These are phyloP conservation scores for Halcyon senegalensis DNA, from an alignment of 2,113 vertebrate genomes.

Conservation along the genomic window DNA sequence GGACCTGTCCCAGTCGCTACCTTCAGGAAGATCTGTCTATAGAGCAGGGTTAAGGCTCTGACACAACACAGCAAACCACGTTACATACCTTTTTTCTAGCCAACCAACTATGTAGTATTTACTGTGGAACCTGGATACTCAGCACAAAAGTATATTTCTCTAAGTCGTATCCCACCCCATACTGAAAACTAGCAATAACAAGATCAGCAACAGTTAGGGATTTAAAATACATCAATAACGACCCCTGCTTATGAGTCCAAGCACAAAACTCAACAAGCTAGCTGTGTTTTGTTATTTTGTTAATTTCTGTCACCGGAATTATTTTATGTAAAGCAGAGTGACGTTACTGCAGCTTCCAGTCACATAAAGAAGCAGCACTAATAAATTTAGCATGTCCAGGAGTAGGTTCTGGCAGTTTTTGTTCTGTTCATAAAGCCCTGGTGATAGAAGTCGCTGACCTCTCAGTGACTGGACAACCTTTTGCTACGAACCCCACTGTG, in stretches of 20 bases:
- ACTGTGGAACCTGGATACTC: not conserved
- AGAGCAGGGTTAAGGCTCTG: not conserved
- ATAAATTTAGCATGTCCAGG: not conserved
- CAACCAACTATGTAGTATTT: not conserved
- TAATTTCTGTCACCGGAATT: not conserved
- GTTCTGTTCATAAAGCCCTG: not conserved
- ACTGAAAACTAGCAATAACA: not conserved
- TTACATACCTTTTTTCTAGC: not conserved
- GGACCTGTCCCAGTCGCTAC: not conserved
- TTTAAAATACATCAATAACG: not conserved
- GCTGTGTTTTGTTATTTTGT: not conserved
- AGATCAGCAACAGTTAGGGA: not conserved
- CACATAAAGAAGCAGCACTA: not conserved
- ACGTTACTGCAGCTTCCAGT: not conserved
- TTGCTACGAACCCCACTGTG: not conserved
- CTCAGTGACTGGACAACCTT: not conserved
- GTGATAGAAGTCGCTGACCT: not conserved
- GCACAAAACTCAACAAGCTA: not conserved
- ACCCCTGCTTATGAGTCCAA: not conserved
- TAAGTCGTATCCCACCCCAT: not conserved
- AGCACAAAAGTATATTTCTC: not conserved
- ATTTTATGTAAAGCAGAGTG: not conserved
- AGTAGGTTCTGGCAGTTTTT: not conserved
- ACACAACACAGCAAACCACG: not conserved
- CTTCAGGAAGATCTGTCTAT: not conserved